Base-by-base conservation (phyloP, 1,140 invertebrate genomes). In the Megalonaias nervosa region DNA sequence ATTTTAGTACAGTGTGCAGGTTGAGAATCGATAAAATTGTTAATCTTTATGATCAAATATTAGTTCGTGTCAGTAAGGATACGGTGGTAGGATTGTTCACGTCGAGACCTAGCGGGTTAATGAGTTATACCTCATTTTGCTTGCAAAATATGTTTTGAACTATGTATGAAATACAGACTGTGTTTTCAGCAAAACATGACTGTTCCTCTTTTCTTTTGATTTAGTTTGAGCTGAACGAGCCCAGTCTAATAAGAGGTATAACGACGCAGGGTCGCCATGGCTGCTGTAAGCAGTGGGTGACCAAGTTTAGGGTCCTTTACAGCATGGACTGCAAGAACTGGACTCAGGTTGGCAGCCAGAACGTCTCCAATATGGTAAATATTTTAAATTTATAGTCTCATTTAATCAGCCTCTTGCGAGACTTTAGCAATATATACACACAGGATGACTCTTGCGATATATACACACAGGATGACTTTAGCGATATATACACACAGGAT, bases 251-350 rank as follows among this genome's bases (percentile, higher is more conserved):
- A 23, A 76, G 77, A 26, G 83, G 79, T 3, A 48, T 84, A 9
- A 68, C 80, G 9, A 84, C 81, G 2, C 81, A 84, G n/a, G 83
- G 83, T 26, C 77, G 81, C 11, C 66, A 83, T 71, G 83, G 81
- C 6, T 81, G 81, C 38, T 81, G 77, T 66, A 60, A 80, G 16
- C 79, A 84, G 56, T 82, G 83, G 83, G 81, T 81, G 21, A 82
- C 68, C 13, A 79, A 81, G 19, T 84, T 80, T 59, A 31, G 80
- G 21, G 73, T 82, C 9, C 60, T 80, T n/a, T 84, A 84, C 69
- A 82, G 83, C 67, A 31, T 71, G 23, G 83, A 84, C 58, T 82
- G 83, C 62, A 69, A 77, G n/a, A 67, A 71, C 31, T 82, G 81
- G 81, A 56, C 66, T 17, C 73, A 79, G 9, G 70, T 82, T 17